Evolutionary conservation across 2,113 vertebrate genomes (phyloP).

Genomic region (Calyptomena viridis): DNA sequence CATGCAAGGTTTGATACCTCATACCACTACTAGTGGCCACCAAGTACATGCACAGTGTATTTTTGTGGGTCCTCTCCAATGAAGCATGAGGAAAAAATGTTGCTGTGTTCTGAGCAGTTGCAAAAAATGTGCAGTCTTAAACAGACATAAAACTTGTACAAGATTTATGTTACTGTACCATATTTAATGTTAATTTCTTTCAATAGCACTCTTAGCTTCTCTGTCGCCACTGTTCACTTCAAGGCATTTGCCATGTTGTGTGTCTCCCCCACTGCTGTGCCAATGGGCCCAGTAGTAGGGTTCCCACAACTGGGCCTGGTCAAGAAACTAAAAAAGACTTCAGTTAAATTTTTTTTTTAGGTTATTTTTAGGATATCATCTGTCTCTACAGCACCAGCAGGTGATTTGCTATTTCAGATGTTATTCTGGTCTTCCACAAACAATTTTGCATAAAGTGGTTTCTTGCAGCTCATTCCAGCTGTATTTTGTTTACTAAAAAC

Average conservation of each 20-base stretch:
- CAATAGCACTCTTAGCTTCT: not conserved
- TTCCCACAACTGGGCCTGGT: not conserved
- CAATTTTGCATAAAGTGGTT: not conserved
- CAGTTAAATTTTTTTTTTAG: not conserved
- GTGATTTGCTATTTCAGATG: not conserved
- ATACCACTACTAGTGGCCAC: not conserved
- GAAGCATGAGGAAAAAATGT: not conserved
- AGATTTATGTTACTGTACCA: not conserved
- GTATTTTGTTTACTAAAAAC: not conserved
- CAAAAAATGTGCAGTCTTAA: not conserved
- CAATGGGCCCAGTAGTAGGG: not conserved
- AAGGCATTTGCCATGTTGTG: not conserved
- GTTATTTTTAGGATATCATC: not conserved
- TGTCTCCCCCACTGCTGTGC: not conserved
- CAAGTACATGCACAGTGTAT: accelerated
- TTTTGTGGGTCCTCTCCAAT: not conserved
- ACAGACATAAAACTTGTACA: not conserved
- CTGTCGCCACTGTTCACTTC: not conserved
- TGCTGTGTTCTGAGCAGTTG: not conserved
- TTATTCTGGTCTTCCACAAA: not conserved
- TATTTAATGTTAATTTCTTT: not conserved
- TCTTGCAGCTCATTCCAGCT: not conserved
- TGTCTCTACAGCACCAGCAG: not conserved
- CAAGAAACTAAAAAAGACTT: not conserved
- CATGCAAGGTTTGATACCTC: not conserved